Base-by-base conservation (phyloP, 1,140 invertebrate genomes). In the Lepidostoma basale region DNA sequence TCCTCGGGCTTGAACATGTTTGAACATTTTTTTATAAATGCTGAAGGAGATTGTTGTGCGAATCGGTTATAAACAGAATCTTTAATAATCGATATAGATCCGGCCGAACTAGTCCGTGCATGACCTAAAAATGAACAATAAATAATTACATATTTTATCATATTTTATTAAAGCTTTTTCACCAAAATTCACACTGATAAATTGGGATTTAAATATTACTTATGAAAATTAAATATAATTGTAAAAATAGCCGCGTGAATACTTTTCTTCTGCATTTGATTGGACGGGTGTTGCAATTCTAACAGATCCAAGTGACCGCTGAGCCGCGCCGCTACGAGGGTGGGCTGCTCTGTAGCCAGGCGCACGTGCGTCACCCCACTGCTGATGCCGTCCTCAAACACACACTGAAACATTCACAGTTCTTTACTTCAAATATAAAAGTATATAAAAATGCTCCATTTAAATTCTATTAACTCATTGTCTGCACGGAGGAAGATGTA, bases 251-350 rank as follows among this genome's bases (percentile, higher is more conserved):
- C n/a, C 16, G 16, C 8, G 4, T 44, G 42, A 52, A 28, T 56
- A 72, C 70, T 67, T 72, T 44, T 64, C 63, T 63, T 69, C 18
- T 30, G 47, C n/a, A 59, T 6, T 23, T 39, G 42, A 36, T 62
- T 22, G 44, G 39, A 22, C 56, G 54, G 44, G 16, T 33, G 28
- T 36, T 93, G 89, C 16, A 97, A 77, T 28, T 91, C 88, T 58
- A 96, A 81, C 77, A 97, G 91, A 74, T 96, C 92, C 9, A 98
- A 75, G 23, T 87, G 87, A 4, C 95, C 96, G 78, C 90, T 91
- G 1, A 97, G 82, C 70, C 91, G 85, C 1, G 93, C 93, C 0
- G 90, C 90, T 30, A 94, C 85, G 18, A 96, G 84, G 76, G 88
- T 78, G 76, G 89, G 86, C 68, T 91, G 79, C 8, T 44, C 33